These are phyloP conservation scores for Lycaon pictus DNA, from an alignment of 2,113 vertebrate genomes.

Conservation along the genomic window DNA sequence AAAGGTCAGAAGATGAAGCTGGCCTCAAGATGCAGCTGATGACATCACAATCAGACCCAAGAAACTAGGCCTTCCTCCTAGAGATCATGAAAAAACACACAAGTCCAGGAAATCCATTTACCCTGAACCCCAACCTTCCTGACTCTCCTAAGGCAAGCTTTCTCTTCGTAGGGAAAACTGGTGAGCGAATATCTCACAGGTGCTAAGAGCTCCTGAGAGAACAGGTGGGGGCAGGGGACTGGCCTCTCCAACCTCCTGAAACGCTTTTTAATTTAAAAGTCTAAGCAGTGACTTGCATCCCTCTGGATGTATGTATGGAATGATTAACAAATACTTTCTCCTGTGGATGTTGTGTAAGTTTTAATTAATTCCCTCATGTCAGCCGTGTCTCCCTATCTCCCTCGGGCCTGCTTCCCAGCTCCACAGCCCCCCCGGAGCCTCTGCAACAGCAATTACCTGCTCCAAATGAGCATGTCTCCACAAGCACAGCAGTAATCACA, in stretches of 20 bases:
- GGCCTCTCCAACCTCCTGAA: background rate
- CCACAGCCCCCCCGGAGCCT: background rate
- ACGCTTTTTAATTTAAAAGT: background rate
- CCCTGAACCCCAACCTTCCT: background rate
- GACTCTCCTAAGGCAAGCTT: background rate
- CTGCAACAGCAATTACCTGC: background rate
- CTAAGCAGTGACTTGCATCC: background rate
- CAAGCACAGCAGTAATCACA: background rate
- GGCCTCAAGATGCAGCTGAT: background rate
- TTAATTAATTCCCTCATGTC: slow-evolving; percentile 63
- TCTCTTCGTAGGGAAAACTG: background rate
- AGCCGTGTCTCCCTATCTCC: background rate
- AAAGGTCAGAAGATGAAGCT: slow-evolving; percentile 7
- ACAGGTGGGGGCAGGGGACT: background rate
- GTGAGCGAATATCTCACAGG: background rate
- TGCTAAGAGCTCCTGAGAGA: background rate
- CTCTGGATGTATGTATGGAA: background rate
- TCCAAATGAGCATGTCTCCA: background rate
- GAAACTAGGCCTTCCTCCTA: background rate
- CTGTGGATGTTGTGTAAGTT: background rate
- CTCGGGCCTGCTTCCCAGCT: background rate
- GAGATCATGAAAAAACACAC: background rate
- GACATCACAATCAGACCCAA: background rate
- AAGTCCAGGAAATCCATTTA: background rate
- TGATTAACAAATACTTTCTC: slow-evolving; percentile 47